phyloP scores from a whole-genome alignment of 2,888 invertebrate genomes.

The Hedya salicella region DNA sequence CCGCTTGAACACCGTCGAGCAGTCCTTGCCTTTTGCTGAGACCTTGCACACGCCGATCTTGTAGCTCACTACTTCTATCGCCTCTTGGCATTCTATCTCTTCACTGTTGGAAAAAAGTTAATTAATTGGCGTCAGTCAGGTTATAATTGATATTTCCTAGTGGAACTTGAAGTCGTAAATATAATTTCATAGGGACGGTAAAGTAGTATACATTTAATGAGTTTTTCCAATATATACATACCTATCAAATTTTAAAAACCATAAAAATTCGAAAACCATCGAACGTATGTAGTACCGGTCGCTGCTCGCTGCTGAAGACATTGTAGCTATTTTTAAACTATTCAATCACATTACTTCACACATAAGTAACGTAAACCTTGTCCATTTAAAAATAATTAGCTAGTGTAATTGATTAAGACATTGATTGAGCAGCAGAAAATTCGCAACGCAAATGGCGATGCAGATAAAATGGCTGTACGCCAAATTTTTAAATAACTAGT shows the following conservation, averaged over 20 bases:
- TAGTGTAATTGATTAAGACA: conserved; percentile 33
- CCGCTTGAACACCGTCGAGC: conserved; percentile 95
- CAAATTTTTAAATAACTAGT: conserved; percentile 22
- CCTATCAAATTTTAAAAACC: too few relatives aligned
- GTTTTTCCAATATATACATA: too few relatives aligned
- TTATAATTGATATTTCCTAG: neutral
- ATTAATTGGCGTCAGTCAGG: neutral
- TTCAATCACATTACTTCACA: conserved; percentile 13
- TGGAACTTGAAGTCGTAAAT: too few relatives aligned
- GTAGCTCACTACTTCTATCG: conserved; percentile 97
- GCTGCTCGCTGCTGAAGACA: too few relatives aligned
- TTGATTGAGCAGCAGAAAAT: conserved; percentile 38
- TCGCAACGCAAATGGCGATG: conserved; percentile 23
- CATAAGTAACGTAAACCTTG: conserved; percentile 26
- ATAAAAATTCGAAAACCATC: too few relatives aligned
- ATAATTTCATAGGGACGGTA: too few relatives aligned
- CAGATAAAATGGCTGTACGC: conserved; percentile 35
- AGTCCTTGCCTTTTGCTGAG: conserved; percentile 96
- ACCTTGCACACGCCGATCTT: conserved; percentile 99
- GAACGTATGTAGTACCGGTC: too few relatives aligned
- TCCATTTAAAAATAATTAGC: conserved; percentile 25
- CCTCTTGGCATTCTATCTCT: conserved; percentile 93
- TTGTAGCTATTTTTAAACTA: conserved; percentile 3
- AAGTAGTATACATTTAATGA: too few relatives aligned
- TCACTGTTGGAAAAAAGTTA: conserved; percentile 80